Conservation (phyloP, 2,888 invertebrate genomes). For the Eupithecia pulchellata region DNA sequence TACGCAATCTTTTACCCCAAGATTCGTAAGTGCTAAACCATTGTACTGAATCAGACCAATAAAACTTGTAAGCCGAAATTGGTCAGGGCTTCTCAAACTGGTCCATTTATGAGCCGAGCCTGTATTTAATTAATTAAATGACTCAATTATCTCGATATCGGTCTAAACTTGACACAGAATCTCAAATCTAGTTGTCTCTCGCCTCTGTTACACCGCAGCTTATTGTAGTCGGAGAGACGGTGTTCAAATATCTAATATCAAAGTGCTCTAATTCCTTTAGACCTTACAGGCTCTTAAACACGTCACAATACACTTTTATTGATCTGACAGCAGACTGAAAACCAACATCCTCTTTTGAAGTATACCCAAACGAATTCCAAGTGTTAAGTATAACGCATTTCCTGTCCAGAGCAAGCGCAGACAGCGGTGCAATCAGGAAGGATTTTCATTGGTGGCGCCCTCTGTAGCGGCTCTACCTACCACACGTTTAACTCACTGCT, state of each 20-base stretch:
- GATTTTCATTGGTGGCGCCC: too few relatives aligned
- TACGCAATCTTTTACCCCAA: neutral
- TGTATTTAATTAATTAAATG: constrained; percentile 39
- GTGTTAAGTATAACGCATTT: too few relatives aligned
- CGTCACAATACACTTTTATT: too few relatives aligned
- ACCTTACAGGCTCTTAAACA: too few relatives aligned
- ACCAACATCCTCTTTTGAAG: too few relatives aligned
- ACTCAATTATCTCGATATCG: constrained; percentile 42
- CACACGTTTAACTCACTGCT: too few relatives aligned
- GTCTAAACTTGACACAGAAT: constrained; percentile 44
- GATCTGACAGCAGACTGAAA: too few relatives aligned
- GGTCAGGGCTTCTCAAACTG: constrained; percentile 35
- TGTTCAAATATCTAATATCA: neutral
- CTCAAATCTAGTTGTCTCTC: constrained; percentile 36
- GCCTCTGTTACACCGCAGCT: constrained; percentile 31
- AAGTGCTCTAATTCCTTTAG: neutral
- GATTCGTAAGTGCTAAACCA: neutral
- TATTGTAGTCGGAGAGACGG: constrained; percentile 23
- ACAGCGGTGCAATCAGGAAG: too few relatives aligned
- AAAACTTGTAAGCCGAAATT: constrained; percentile 29
- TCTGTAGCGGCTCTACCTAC: too few relatives aligned
- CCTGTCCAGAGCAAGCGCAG: too few relatives aligned
- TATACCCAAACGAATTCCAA: too few relatives aligned
- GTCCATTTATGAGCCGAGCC: constrained; percentile 29
- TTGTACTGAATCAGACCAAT: neutral